Evolutionary conservation across 30 jellyfish, hydroid and myxozoan species (phyloP).

Genomic region (Aurelia sp.): DNA sequence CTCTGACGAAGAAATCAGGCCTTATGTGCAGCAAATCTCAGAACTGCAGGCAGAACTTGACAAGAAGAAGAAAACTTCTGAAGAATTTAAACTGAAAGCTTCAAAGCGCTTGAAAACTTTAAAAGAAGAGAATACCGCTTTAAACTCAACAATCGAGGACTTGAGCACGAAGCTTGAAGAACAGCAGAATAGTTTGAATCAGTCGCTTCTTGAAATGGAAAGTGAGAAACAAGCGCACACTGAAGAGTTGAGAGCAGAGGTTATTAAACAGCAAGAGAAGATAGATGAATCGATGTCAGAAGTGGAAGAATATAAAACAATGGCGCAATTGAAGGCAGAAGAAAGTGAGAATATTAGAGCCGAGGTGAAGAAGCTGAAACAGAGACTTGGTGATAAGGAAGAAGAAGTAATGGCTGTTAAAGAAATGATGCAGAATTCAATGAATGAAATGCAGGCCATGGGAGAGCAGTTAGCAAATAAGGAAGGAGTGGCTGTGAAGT

Average conservation of each 20-base stretch:
- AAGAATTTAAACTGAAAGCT: conserved; percentile 39
- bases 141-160: conserved; percentile 21
- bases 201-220: conserved; percentile 4
- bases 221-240: neutral
- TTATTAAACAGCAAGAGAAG: neutral
- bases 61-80: conserved; percentile 15
- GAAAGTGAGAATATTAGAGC: conserved; percentile 2
- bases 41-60: conserved; percentile 26
- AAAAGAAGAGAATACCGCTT: conserved; percentile 33
- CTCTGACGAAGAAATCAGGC: conserved; percentile 14
- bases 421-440: conserved; percentile 50
- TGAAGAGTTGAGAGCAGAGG: conserved; percentile 10
- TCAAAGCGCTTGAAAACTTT: conserved; percentile 11
- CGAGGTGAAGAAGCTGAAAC: conserved; percentile 14
- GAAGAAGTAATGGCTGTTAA: conserved; percentile 52
- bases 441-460: conserved; percentile 43
- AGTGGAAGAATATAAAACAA: conserved; percentile 12
- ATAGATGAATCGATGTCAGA: neutral
- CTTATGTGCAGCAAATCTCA: conserved; percentile 18
- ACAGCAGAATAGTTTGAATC: neutral
- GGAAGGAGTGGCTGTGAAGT: neutral
- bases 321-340: conserved; percentile 1
- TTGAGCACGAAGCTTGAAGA: conserved; percentile 21
- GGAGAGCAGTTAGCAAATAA: conserved; percentile 34
- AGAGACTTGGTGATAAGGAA: conserved; percentile 51